Conservation (phyloP, 2,113 vertebrate species). For the Numida meleagris region DNA sequence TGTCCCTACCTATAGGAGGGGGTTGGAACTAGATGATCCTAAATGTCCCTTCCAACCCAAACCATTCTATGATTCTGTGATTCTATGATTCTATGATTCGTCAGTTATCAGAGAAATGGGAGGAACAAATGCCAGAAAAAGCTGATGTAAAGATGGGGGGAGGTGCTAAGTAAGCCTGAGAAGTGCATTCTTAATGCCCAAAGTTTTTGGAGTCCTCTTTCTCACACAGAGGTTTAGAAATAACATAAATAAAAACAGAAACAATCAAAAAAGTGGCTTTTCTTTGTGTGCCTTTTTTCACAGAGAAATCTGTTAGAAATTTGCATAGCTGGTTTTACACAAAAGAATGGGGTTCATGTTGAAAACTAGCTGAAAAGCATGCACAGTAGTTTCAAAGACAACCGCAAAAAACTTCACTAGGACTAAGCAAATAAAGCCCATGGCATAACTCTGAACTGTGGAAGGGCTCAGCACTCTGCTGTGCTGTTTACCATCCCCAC, state of each 20-base stretch:
- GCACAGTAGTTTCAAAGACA: neutral
- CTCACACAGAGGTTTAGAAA: neutral
- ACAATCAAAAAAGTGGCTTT: neutral
- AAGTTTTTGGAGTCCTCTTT: neutral
- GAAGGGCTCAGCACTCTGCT: neutral
- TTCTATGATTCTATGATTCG: neutral
- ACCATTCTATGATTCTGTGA: too few relatives aligned
- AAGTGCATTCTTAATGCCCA: neutral
- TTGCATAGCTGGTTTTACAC: neutral
- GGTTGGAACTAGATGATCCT: too few relatives aligned
- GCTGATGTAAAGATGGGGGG: neutral
- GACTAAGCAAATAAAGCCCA: neutral
- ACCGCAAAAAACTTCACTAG: neutral
- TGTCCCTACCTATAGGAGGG: too few relatives aligned
- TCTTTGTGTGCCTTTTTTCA: neutral
- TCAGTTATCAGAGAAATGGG: neutral
- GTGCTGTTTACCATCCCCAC: neutral
- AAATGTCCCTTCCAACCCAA: too few relatives aligned
- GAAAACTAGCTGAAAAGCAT: neutral
- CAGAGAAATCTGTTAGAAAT: neutral
- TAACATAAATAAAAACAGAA: neutral
- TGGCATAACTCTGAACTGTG: rapidly evolving
- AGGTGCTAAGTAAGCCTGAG: neutral
- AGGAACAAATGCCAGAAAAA: neutral
- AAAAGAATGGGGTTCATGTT: neutral